Evolutionary conservation across 2,797 vertebrate species (phyloP), one percentile per base, ranked within the genome.

Genomic region (Pagetopsis macropterus): DNA sequence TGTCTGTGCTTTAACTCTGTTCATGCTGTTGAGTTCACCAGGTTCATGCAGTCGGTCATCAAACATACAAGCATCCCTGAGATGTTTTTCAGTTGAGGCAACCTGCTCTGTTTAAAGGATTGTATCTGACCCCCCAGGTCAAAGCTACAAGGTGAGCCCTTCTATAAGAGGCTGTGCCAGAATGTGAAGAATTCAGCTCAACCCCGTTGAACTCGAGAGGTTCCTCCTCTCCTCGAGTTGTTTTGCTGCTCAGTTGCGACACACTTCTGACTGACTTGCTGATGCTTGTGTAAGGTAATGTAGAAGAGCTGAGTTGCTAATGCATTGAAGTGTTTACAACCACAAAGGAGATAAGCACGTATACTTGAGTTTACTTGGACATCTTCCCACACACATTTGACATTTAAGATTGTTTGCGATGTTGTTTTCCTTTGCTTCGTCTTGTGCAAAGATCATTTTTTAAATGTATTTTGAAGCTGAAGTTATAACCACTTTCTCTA

Each of bases 171-270:
- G 65, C 65, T 78, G 56, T 9, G 37, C 40, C 13, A 78, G 75
- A 79, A 86, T 88, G 83, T 87, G 52, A 84, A 83, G 85, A 89
- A 92, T 88, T 80, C 54, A 52, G 40, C n/a, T 40, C 0, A 19
- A 76, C 88, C 88, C 54, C 1, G 48, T 10, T 78, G 78, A 83
- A 79, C 86, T 61, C 5, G 0, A 15, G 6, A 3, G 19, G 55
- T 44, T 64, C 56, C 51, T 46, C 43, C 43, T 63, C 70, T 54
- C 55, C 52, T 46, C 8, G 51, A 27, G 54, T 51, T 73, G 60
- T 73, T 84, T 73, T 66, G 23, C 10, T 3, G 8, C 59, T 21
- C 13, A n/a, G n/a, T 10, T 54, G 41, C 27, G 8, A 63, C 49
- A 48, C 33, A 49, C 11, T 7, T 40, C 27, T 27, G 41, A 45